Evolutionary conservation across 2,113 vertebrate species (phyloP).

Genomic region (Sprattus sprattus): DNA sequence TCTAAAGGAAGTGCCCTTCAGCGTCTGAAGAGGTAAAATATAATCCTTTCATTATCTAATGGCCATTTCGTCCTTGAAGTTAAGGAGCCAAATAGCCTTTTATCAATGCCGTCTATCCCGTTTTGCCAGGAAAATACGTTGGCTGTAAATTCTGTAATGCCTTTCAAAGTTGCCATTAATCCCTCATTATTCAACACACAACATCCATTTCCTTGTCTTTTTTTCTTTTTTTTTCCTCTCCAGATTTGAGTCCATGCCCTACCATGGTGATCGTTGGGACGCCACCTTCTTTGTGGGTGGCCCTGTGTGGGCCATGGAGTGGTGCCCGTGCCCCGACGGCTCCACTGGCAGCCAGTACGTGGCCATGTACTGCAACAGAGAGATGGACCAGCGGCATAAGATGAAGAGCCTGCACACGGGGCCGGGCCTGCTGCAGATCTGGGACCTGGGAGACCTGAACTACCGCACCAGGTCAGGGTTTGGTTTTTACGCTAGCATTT

Average conservation of each 20-base stretch:
- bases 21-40: constrained; percentile 78
- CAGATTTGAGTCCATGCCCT: constrained; percentile 79
- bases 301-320: constrained; percentile 91
- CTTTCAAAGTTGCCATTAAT: too few species aligned
- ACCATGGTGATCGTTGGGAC: constrained; percentile 82
- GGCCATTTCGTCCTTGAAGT: too few species aligned
- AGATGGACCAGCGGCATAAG: constrained; percentile 82
- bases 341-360: constrained; percentile 74
- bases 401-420: constrained; percentile 65
- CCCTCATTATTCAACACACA: too few species aligned
- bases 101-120: too few species aligned
- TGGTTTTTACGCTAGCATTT: background rate
- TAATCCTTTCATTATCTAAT: too few species aligned
- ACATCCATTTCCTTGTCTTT: background rate
- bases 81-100: too few species aligned
- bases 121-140: too few species aligned
- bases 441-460: constrained; percentile 81
- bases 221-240: background rate
- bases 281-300: constrained; percentile 83
- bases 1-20: constrained; percentile 68
- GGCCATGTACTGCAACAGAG: constrained; percentile 81
- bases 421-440: constrained; percentile 85
- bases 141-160: too few species aligned
- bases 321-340: constrained; percentile 87
- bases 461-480: constrained; percentile 71